A percentile compares a stretch with the other conserved stretches of the same genome.
phyloP scores from a whole-genome alignment of 2,113 vertebrate genomes.

The Upupa epops region DNA sequence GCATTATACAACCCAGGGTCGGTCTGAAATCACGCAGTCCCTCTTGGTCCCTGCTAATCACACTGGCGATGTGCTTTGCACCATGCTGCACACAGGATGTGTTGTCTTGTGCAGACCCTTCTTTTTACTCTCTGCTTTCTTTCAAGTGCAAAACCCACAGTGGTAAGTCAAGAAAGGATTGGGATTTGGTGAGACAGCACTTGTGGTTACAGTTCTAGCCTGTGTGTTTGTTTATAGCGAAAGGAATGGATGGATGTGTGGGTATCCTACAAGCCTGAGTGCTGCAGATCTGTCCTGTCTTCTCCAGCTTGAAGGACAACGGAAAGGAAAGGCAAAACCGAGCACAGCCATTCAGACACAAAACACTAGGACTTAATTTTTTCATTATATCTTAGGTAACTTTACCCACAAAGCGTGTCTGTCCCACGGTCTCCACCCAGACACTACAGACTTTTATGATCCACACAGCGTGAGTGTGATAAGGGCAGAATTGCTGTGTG shows the following conservation, averaged over 20 bases:
- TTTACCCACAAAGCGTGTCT: not conserved
- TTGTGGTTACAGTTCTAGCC: not conserved
- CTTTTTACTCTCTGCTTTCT: not conserved
- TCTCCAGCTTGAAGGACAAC: not conserved
- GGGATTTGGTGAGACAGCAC: not conserved
- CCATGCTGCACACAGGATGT: not conserved
- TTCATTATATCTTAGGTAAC: not conserved
- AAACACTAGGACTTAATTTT: not conserved
- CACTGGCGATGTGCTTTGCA: not conserved
- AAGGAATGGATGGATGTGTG: not conserved
- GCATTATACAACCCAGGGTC: not conserved
- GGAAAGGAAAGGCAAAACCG: not conserved
- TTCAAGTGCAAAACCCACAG: not conserved
- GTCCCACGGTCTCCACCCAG: not conserved
- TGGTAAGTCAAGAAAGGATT: not conserved
- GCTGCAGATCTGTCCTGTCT: not conserved
- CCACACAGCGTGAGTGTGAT: rapidly evolving
- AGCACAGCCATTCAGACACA: not conserved
- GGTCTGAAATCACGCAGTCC: slow-evolving; percentile 8
- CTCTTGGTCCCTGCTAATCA: not conserved
- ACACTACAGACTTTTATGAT: not conserved
- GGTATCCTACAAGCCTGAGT: not conserved
- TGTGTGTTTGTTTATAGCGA: not conserved
- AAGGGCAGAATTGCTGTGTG: not conserved
- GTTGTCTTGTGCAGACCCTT: not conserved